These are phyloP conservation scores for Tachina lurida DNA, from an alignment of 2,888 invertebrate genomes.

Conservation along the genomic window DNA sequence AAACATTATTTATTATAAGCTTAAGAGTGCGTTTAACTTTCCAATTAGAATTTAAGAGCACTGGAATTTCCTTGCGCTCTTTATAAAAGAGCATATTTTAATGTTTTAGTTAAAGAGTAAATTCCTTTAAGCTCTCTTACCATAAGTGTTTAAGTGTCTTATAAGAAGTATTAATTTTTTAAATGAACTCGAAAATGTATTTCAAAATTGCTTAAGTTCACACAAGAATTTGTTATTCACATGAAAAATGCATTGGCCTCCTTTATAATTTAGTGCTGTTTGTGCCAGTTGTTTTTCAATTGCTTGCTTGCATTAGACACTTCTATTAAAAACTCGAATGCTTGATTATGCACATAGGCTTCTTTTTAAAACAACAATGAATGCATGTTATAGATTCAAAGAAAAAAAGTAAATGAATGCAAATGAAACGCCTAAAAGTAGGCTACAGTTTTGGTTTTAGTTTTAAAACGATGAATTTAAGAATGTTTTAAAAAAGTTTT, in stretches of 20 bases:
- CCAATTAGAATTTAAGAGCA: slow-evolving; percentile 32
- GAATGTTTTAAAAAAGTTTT: neutral
- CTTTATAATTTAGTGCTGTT: neutral
- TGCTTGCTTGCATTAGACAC: slow-evolving; percentile 4
- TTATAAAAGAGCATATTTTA: neutral
- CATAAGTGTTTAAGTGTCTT: neutral
- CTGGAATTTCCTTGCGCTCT: slow-evolving; percentile 26
- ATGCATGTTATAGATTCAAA: slow-evolving; percentile 40
- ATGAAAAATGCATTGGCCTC: slow-evolving; percentile 21
- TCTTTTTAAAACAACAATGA: slow-evolving; percentile 26
- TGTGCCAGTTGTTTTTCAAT: slow-evolving; percentile 13
- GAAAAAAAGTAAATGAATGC: neutral
- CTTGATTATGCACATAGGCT: neutral
- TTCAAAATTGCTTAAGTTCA: neutral
- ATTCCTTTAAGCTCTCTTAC: neutral
- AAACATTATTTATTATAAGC: neutral
- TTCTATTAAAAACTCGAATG: slow-evolving; percentile 45
- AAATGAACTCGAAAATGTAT: neutral
- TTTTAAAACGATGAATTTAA: neutral
- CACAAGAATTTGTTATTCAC: neutral
- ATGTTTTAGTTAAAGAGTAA: neutral
- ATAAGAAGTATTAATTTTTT: neutral
- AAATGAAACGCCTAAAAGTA: slow-evolving; percentile 22
- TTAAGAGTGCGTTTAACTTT: slow-evolving; percentile 5
- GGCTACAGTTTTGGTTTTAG: slow-evolving; percentile 7